These are phyloP conservation scores for Kradibia gibbosae DNA, from an alignment of 1,140 invertebrate species.

Conservation along the genomic window DNA sequence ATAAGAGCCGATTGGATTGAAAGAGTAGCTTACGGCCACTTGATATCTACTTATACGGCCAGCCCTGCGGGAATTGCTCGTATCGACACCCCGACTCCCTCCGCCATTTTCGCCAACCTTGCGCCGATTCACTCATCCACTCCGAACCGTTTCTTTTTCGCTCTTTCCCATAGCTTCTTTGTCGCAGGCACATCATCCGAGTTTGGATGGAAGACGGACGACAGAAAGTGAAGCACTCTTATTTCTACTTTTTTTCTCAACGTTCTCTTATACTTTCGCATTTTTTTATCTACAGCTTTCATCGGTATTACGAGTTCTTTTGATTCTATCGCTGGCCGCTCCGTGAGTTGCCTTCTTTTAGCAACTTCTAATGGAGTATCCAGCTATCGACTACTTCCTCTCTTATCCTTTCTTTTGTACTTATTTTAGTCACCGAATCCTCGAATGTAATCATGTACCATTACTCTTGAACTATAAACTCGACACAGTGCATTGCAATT, in stretches of 20 bases:
- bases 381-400: constrained; percentile 22
- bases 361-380: constrained; percentile 50
- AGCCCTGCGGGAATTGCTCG: constrained; percentile 44
- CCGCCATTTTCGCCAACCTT: neutral
- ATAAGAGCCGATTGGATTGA: constrained; percentile 67
- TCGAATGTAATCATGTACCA: too few species aligned
- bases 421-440: too few species aligned
- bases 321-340: constrained; percentile 19
- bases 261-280: neutral
- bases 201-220: neutral
- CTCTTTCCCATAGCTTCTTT: constrained; percentile 3
- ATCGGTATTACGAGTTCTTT: constrained; percentile 33
- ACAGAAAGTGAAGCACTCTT: constrained; percentile 19
- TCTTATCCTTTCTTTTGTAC: too few species aligned
- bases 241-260: neutral
- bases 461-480: too few species aligned
- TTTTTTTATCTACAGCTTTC: constrained; percentile 32
- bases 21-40: constrained; percentile 63
- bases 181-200: constrained; percentile 17
- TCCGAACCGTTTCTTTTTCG: constrained; percentile 23
- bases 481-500: too few species aligned
- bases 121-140: constrained; percentile 23
- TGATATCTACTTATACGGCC: constrained; percentile 63
- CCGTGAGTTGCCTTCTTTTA: constrained; percentile 12
- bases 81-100: constrained; percentile 38